Evolutionary conservation across 2,113 vertebrate species (phyloP).

Genomic region (Tauraco erythrolophus): DNA sequence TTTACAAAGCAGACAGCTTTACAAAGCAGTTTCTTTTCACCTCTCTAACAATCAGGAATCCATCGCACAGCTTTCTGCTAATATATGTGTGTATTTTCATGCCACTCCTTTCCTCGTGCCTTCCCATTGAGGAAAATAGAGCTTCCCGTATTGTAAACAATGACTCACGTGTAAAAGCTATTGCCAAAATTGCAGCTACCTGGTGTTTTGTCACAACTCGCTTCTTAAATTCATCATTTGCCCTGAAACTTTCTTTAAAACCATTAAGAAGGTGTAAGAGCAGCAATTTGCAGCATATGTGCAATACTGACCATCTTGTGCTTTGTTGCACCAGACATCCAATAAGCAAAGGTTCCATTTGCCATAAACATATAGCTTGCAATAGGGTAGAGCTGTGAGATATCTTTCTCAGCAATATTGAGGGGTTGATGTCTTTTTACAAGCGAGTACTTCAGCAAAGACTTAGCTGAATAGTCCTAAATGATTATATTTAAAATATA

Average conservation of each 20-base stretch:
- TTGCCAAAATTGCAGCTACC: not conserved
- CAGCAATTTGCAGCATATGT: not conserved
- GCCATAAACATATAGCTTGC: not conserved
- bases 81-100: not conserved
- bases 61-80: not conserved
- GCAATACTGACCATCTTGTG: not conserved
- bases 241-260: not conserved
- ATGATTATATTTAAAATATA: slow-evolving; percentile 20
- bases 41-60: not conserved
- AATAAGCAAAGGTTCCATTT: not conserved
- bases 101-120: not conserved
- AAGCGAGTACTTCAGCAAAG: not conserved
- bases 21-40: not conserved
- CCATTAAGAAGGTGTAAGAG: not conserved
- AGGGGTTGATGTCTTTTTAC: not conserved
- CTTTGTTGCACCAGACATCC: not conserved
- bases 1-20: not conserved
- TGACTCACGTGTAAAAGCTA: not conserved
- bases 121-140: not conserved
- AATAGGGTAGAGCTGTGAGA: not conserved
- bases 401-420: not conserved
- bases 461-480: not conserved
- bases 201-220: not conserved
- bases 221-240: not conserved
- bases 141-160: not conserved